Conservation (phyloP, 2,888 invertebrate genomes). For the Charanyca ferruginea region DNA sequence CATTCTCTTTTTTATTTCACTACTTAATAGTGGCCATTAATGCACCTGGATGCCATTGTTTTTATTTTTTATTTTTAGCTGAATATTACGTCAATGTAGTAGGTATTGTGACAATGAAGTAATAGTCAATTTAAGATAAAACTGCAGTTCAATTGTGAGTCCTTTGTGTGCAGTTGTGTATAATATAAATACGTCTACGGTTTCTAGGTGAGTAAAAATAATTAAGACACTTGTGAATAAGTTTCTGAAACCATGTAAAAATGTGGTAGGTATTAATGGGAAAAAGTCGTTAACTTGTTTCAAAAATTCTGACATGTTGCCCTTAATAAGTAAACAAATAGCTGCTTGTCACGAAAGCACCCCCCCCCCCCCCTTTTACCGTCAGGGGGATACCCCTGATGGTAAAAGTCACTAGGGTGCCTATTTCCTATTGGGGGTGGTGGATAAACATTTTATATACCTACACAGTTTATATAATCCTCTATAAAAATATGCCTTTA, state of each 20-base stretch:
- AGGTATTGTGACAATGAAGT: conserved; percentile 11
- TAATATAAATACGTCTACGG: not conserved
- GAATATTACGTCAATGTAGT: conserved; percentile 9
- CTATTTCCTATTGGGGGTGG: conserved; percentile 8
- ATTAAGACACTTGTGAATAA: not conserved
- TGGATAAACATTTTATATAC: conserved; percentile 26
- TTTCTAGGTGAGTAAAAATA: conserved; percentile 8
- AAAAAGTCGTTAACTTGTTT: conserved; percentile 22
- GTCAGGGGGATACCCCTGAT: too few relatives aligned
- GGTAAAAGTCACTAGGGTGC: conserved; percentile 32
- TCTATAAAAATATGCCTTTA: conserved; percentile 16
- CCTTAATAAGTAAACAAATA: conserved; percentile 39
- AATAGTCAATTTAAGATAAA: conserved; percentile 11
- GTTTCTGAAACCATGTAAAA: not conserved
- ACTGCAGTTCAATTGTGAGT: conserved; percentile 13
- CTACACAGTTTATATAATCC: conserved; percentile 30
- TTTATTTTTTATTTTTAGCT: conserved; percentile 25
- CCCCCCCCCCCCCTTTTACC: too few relatives aligned
- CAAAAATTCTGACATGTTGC: conserved; percentile 33
- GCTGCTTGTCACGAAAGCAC: conserved; percentile 46
- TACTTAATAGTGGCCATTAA: conserved; percentile 17
- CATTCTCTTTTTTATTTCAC: conserved; percentile 37
- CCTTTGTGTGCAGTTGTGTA: conserved; percentile 5
- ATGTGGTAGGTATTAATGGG: not conserved
- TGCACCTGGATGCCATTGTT: conserved; percentile 41